phyloP scores from a whole-genome alignment of 2,113 vertebrate species.

The Isurus oxyrinchus region DNA sequence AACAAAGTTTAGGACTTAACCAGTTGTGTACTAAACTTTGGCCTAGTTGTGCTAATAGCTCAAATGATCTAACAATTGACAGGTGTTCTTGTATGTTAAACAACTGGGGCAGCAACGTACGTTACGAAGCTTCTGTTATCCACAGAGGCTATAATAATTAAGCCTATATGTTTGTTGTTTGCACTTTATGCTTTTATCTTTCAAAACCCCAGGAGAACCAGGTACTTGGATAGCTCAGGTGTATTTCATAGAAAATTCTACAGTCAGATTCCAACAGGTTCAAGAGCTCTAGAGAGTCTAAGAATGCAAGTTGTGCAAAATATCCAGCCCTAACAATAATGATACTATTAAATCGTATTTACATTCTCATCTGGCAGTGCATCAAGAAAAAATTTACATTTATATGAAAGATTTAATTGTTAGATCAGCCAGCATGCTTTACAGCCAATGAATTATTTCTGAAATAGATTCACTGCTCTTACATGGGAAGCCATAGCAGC shows the following conservation, averaged over 20 bases:
- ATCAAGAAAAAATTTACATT: not conserved
- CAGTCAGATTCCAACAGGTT: not conserved
- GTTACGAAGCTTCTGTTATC: not conserved
- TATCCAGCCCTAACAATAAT: not conserved
- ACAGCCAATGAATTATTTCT: not conserved
- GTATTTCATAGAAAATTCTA: not conserved
- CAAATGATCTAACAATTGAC: not conserved
- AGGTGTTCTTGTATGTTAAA: not conserved
- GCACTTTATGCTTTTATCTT: not conserved
- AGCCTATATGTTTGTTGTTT: not conserved
- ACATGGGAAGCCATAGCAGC: not conserved
- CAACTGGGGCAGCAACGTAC: not conserved
- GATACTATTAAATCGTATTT: not conserved
- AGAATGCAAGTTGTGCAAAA: not conserved
- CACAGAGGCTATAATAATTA: not conserved
- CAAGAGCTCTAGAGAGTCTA: not conserved
- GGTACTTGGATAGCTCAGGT: not conserved
- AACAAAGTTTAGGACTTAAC: slow-evolving; percentile 30
- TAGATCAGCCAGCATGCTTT: not conserved
- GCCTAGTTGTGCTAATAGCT: not conserved
- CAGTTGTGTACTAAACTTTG: not conserved
- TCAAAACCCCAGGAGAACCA: not conserved
- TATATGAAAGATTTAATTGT: not conserved
- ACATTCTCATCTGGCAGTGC: not conserved
- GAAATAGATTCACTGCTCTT: not conserved